Conservation (phyloP, 2,888 invertebrate species). For the Lingula anatina region DNA sequence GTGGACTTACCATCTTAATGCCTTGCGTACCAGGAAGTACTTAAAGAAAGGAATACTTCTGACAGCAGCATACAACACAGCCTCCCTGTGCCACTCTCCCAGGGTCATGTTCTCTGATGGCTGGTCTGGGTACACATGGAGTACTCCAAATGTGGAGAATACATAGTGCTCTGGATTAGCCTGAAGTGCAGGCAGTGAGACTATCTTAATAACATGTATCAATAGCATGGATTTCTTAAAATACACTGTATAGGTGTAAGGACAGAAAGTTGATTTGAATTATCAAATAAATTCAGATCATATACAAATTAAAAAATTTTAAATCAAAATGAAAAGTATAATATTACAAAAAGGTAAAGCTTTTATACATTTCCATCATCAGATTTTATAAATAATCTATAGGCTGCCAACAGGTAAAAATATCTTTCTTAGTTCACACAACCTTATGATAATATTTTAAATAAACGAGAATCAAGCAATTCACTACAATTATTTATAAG, state of each 20-base stretch:
- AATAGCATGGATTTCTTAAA: background rate
- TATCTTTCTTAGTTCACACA: no score
- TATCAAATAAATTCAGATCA: no score
- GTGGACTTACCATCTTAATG: slow-evolving; percentile 33
- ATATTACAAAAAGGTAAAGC: no score
- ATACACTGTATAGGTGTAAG: no score
- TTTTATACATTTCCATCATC: no score
- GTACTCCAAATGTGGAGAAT: slow-evolving; percentile 50
- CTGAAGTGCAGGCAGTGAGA: slow-evolving; percentile 14
- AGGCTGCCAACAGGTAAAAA: no score
- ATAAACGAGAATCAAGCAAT: no score
- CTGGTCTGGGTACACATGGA: slow-evolving; percentile 40
- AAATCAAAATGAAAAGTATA: no score
- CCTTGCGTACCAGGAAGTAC: slow-evolving; percentile 39
- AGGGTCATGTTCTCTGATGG: slow-evolving; percentile 40
- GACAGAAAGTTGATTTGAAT: no score
- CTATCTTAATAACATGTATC: background rate
- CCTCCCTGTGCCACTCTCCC: slow-evolving; percentile 47
- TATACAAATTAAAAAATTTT: no score
- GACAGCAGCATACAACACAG: slow-evolving; percentile 46
- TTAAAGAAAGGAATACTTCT: slow-evolving; percentile 47
- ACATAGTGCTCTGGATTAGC: slow-evolving; percentile 43
- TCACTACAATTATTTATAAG: background rate
- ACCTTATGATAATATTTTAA: no score
- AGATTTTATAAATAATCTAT: no score